Base-by-base conservation (phyloP, 2,113 vertebrate species). In the Geococcyx californianus region DNA sequence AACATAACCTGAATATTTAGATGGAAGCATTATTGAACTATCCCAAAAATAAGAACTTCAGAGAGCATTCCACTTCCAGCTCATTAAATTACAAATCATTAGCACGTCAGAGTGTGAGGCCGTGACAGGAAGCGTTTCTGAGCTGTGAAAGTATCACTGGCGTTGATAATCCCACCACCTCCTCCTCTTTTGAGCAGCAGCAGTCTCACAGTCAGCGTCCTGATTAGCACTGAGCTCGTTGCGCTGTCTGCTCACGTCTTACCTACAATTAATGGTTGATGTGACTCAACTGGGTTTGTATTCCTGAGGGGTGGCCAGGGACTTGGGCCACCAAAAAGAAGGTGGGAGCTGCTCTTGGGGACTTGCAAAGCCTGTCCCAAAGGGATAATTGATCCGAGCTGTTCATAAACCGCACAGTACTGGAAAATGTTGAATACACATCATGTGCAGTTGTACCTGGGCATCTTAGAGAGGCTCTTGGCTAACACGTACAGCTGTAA, bases 81-180 rank as follows among this genome's bases (percentile, higher is more conserved):
- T 92, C 94, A 67, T 94, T 84, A 91, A 89, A 59, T 34, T 49
- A 81, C 56, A 90, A 74, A 84, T 89, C 91, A 96, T 95, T 95
- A 96, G 88, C 96, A 95, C 36, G 7, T 74, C 40, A n/a, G 40
- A 20, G 82, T 5, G 49, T 5, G 52, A 82, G 74, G 64, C 72
- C 5, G 23, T 3, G 25, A n/a, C 44, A 56, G 69, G 91, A 76
- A 79, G 54, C 1, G 0, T 58, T 79, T n/a, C 84, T 91, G 31
- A 3, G 83, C 87, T 94, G 82, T 55, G 81, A 91, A 91, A 88
- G 81, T 21, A 82, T 40, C 9, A 0, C 24, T 11, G 31, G 64
- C 12, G 1, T 21, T 74, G 80, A 67, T 4, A 79, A 63, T 36
- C 55, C 63, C 73, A 64, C 23, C 33, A 7, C 67, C 76, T 82